phyloP scores from a whole-genome alignment of 2,113 vertebrate genomes.

The Lipotes vexillifer region DNA sequence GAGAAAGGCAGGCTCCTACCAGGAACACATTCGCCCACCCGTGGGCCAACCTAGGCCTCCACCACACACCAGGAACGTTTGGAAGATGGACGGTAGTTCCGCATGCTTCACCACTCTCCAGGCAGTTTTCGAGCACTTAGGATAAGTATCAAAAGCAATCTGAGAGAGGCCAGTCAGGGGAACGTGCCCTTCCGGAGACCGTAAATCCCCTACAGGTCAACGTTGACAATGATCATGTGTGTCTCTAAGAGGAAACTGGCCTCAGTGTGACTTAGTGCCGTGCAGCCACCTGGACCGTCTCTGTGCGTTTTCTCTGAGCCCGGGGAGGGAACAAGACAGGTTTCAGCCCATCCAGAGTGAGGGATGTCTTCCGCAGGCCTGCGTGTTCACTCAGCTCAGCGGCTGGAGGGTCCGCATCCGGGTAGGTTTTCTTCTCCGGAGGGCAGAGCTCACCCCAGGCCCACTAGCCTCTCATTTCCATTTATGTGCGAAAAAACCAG shows the following conservation, averaged over 20 bases:
- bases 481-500: neutral
- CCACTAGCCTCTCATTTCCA: neutral
- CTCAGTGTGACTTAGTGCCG: neutral
- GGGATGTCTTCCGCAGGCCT: fast-evolving
- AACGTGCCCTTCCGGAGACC: neutral
- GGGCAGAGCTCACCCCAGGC: fast-evolving
- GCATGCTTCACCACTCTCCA: neutral
- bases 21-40: no score
- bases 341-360: neutral
- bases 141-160: neutral
- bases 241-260: neutral
- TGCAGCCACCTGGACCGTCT: fast-evolving
- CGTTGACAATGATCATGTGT: neutral
- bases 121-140: neutral
- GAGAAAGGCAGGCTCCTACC: no score
- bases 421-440: neutral
- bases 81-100: neutral
- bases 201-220: neutral
- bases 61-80: neutral
- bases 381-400: neutral
- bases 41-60: no score
- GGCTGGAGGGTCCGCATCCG: neutral
- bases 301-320: neutral
- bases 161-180: neutral
- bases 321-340: neutral